Conservation (phyloP, 2,797 vertebrate genomes). For the Lagorchestes hirsutus region DNA sequence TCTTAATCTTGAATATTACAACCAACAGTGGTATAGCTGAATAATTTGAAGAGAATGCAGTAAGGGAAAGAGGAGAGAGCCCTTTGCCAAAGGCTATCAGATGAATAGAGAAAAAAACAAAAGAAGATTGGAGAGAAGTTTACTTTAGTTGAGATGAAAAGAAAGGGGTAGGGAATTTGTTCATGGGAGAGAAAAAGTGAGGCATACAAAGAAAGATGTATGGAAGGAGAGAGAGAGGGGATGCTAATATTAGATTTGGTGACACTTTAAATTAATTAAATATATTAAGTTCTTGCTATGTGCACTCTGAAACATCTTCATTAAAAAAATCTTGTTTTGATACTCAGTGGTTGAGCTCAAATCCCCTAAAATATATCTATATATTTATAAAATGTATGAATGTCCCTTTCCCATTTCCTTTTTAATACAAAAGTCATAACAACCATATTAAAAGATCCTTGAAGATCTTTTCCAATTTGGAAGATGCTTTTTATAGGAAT, state of each 20-base stretch:
- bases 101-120: background rate
- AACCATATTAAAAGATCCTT: slow-evolving; percentile 61
- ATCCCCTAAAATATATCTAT: background rate
- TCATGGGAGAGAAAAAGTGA: background rate
- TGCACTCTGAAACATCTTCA: slow-evolving; percentile 29
- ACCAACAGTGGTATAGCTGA: background rate
- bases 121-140: slow-evolving; percentile 7
- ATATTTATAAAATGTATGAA: background rate
- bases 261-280: slow-evolving; percentile 6
- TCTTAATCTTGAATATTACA: background rate
- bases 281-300: slow-evolving; percentile 14
- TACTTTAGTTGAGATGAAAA: slow-evolving; percentile 20
- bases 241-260: slow-evolving; percentile 15
- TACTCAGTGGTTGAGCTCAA: background rate
- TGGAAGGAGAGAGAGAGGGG: background rate
- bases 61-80: slow-evolving; percentile 12
- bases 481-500: slow-evolving; percentile 79
- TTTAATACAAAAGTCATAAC: slow-evolving; percentile 32
- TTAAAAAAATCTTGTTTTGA: background rate
- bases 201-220: background rate
- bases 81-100: background rate
- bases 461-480: slow-evolving; percentile 72
- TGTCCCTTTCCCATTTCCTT: background rate
- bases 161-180: slow-evolving; percentile 12
- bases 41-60: slow-evolving; percentile 25